phyloP scores from a whole-genome alignment of 1,140 invertebrate species.

The Dysdera silvatica region DNA sequence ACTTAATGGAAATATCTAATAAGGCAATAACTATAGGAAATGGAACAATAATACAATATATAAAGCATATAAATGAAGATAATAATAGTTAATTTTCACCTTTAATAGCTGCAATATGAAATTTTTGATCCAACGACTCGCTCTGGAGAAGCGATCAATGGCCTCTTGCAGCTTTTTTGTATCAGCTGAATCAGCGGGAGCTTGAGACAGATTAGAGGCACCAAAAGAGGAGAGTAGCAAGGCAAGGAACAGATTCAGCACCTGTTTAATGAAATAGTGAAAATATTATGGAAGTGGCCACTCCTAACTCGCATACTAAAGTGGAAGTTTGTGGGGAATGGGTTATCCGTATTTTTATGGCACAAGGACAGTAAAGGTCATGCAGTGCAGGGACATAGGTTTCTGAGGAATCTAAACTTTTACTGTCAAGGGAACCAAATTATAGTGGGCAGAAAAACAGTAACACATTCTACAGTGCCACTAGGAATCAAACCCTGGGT shows the following conservation, averaged over 20 bases:
- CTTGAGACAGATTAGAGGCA: slow-evolving; percentile 74
- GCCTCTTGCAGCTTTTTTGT: slow-evolving; percentile 97
- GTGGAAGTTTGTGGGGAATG: no score
- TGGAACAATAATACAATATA: neutral
- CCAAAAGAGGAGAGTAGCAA: slow-evolving; percentile 97
- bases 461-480: no score
- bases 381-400: no score
- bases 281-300: no score
- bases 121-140: slow-evolving; percentile 74
- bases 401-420: no score
- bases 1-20: neutral
- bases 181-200: slow-evolving; percentile 52
- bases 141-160: slow-evolving; percentile 84
- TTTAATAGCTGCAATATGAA: slow-evolving; percentile 22
- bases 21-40: neutral
- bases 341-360: no score
- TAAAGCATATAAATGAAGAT: neutral
- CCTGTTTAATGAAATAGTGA: slow-evolving; percentile 6
- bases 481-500: no score
- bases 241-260: slow-evolving; percentile 97
- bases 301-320: no score
- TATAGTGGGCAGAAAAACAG: no score
- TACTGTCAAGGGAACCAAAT: no score
- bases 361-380: no score
- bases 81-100: neutral